Base-by-base conservation (phyloP, 1,140 invertebrate species). In the Drosophila insularis region DNA sequence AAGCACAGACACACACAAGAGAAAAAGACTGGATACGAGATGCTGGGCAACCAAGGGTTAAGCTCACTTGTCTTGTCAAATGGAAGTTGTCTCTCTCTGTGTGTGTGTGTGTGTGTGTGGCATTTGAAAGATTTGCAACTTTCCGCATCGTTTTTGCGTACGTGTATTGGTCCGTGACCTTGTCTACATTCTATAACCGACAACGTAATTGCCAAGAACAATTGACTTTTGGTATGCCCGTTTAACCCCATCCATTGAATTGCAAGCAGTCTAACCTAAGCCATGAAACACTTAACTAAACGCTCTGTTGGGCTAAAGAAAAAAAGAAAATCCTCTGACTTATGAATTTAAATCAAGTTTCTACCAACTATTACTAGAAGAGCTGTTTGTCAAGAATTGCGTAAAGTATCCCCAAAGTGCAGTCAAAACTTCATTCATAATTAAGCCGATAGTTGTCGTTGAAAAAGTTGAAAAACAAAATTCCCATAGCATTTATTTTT, bases 21-120 rank as follows among this genome's bases (percentile, higher is more conserved):
- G 6, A 14, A 35, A 8, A 31, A 14, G 31, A 32, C n/a, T 8
- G 23, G 8, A 10, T 31, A 35, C 5, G 7, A 54, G 55, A 35
- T 23, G 17, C 43, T 19, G 43, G 43, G 43, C 59, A 71, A 71
- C 62, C 58, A 59, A 50, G 70, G 70, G 71, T 72, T 72, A 72
- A 71, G 59, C 46, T 71, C 21, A 72, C 68, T 59, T 72, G 70
- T 72, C 68, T 61, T 58, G 55, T 31, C n/a, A 72, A 58, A 58
- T 72, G 19, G 37, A 58, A 63, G 46, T 23, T 21, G 17, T 17
- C 5, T 17, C 14, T 17, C 1, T 43, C 14, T 43, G 40, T 43
- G 17, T 54, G 31, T 17, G 7, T 50, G 43, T 50, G 43, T 11
- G 43, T 53, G 39, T 56, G 37, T 65, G 69, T 37, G 43, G 69